Evolutionary conservation across 2,888 invertebrate genomes (phyloP).

Genomic region (Clivina fossor): DNA sequence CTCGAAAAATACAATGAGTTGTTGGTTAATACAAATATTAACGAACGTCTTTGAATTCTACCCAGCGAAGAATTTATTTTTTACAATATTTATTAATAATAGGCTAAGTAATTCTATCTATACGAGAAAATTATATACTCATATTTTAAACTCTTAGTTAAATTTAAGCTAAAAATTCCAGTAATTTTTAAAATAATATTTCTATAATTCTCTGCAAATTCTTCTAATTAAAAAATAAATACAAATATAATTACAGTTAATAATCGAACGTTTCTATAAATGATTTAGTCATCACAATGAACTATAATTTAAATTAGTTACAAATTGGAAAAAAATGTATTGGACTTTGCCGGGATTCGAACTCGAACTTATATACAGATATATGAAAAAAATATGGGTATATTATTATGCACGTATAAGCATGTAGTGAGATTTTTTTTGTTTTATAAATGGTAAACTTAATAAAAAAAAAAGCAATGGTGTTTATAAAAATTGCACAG

Average conservation of each 20-base stretch:
- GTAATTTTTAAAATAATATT: too few species aligned
- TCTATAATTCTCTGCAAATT: too few species aligned
- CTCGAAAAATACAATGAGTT: slow-evolving; percentile 29
- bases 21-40: slow-evolving; percentile 18
- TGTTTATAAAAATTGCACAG: slow-evolving; percentile 25
- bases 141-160: slow-evolving; percentile 9
- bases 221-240: too few species aligned
- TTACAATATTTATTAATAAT: slow-evolving; percentile 24
- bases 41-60: slow-evolving; percentile 27
- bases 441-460: slow-evolving; percentile 23
- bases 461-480: slow-evolving; percentile 3
- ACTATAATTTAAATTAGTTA: too few species aligned
- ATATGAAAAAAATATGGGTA: slow-evolving; percentile 17
- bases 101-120: slow-evolving; percentile 30
- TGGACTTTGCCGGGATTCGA: too few species aligned
- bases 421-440: slow-evolving; percentile 30
- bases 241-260: too few species aligned
- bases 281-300: too few species aligned
- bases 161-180: background rate
- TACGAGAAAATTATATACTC: slow-evolving; percentile 17
- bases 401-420: slow-evolving; percentile 21
- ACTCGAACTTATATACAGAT: too few species aligned
- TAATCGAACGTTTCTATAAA: too few species aligned
- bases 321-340: too few species aligned
- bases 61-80: slow-evolving; percentile 29